phyloP scores from a whole-genome alignment of 2,888 invertebrate species.

The Lasioglossum figueresi region DNA sequence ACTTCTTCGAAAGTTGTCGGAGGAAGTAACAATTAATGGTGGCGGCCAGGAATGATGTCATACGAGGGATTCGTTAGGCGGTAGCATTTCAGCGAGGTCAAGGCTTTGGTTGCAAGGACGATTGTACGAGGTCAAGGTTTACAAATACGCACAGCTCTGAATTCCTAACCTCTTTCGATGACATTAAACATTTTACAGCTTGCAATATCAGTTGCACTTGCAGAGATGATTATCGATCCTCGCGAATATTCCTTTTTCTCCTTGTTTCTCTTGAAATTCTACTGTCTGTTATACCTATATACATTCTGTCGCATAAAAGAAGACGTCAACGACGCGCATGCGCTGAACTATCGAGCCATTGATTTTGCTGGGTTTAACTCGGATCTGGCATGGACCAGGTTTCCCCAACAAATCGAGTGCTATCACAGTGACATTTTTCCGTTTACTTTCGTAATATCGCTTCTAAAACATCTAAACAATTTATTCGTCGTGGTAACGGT shows the following conservation, averaged over 20 bases:
- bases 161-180: slow-evolving; percentile 31
- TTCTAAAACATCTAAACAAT: not conserved
- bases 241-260: not conserved
- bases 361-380: slow-evolving; percentile 74
- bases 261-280: not conserved
- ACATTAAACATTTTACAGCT: not conserved
- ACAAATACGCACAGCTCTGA: slow-evolving; percentile 29
- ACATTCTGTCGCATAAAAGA: slow-evolving; percentile 67
- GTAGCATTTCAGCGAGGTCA: slow-evolving; percentile 61
- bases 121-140: slow-evolving; percentile 72
- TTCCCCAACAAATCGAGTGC: slow-evolving; percentile 66
- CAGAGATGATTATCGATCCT: slow-evolving; percentile 33
- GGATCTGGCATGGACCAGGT: slow-evolving; percentile 81
- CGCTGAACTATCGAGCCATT: slow-evolving; percentile 80
- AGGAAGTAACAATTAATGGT: not conserved
- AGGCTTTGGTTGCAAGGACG: slow-evolving; percentile 49
- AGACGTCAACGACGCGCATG: slow-evolving; percentile 72
- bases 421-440: not conserved
- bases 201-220: not conserved
- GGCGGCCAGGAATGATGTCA: slow-evolving; percentile 1
- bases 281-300: slow-evolving; percentile 38
- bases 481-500: not conserved
- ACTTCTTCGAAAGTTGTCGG: not conserved
- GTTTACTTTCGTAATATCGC: not conserved
- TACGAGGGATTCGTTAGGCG: slow-evolving; percentile 1